phyloP scores from a whole-genome alignment of 2,888 invertebrate species.

The Pseudococcus viburni region DNA sequence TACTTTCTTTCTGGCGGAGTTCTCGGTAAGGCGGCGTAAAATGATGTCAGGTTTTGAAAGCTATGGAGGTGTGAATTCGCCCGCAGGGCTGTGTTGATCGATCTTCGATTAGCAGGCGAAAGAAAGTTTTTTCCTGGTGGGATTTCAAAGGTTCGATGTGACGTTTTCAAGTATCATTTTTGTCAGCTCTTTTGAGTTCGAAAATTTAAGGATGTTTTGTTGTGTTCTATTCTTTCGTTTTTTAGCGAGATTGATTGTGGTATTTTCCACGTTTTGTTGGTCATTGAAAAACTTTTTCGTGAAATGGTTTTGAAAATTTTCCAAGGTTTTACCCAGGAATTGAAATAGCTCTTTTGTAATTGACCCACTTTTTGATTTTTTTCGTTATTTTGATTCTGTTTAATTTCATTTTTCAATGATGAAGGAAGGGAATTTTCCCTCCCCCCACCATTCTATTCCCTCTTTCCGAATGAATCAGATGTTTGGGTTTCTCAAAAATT shows the following conservation, averaged over 20 bases:
- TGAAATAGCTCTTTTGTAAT: too few relatives aligned
- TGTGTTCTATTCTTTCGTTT: not conserved
- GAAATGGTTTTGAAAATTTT: too few relatives aligned
- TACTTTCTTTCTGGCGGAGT: not conserved
- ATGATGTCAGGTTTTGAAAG: not conserved
- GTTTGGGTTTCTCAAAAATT: too few relatives aligned
- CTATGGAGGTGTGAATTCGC: not conserved
- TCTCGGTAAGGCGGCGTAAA: not conserved
- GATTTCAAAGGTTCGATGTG: not conserved
- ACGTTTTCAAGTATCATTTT: not conserved
- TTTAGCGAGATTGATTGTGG: not conserved
- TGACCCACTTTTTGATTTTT: too few relatives aligned
- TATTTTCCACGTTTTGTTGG: too few relatives aligned
- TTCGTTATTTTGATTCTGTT: too few relatives aligned
- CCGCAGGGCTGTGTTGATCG: not conserved
- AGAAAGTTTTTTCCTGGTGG: not conserved
- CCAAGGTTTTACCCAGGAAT: too few relatives aligned
- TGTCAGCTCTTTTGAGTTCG: not conserved
- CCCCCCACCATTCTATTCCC: too few relatives aligned
- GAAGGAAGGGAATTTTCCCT: too few relatives aligned
- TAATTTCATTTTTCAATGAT: too few relatives aligned
- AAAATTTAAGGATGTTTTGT: not conserved
- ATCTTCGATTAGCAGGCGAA: not conserved
- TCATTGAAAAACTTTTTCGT: too few relatives aligned
- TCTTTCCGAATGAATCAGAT: too few relatives aligned